Base-by-base conservation (phyloP, 2,113 vertebrate species). In the Corythaixoides concolor region DNA sequence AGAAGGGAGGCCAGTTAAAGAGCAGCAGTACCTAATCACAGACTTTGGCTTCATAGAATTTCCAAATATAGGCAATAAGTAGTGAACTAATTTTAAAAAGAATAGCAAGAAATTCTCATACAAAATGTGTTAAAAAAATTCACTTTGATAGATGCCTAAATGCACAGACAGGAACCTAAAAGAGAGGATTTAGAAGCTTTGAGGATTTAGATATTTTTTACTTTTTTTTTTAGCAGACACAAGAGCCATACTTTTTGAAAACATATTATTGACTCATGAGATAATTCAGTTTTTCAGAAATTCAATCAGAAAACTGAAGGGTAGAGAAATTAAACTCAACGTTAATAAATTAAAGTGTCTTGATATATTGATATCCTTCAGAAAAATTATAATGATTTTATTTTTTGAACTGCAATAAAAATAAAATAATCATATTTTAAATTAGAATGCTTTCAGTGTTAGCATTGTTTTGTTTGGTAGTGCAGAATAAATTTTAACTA, bases 191-290 rank as follows among this genome's bases (percentile, higher is more conserved):
- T 55, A 39, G 15, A 4, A 79, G 6, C 2, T 2, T 43, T 52
- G 15, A 35, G 16, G 2, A 49, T 75, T 78, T 56, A 59, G 9
- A 56, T 28, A 8, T 26, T 28, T 32, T 56, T 27, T 39, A n/a
- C n/a, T n/a, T n/a, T n/a, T 72, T 47, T 47, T 73, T 88, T 73
- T 66, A 41, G 8, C 12, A 59, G 39, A 23, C 10, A 60, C 3
- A 30, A 11, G 2, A 86, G 5, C 0, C 12, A 32, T 45, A 45
- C 2, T 47, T 78, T 81, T 58, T 18, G 27, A 70, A 88, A 90
- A 55, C 45, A 59, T 3, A 6, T 0, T 67, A 75, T 72, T 68
- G 18, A 60, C 27, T 60, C 0, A 0, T 24, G 9, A 60, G 5
- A 72, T 39, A 73, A 72, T 45, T 72, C 52, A 64, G 8, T 80